phyloP scores from a whole-genome alignment of 1,140 invertebrate species.

The Tyrophagus putrescentiae region DNA sequence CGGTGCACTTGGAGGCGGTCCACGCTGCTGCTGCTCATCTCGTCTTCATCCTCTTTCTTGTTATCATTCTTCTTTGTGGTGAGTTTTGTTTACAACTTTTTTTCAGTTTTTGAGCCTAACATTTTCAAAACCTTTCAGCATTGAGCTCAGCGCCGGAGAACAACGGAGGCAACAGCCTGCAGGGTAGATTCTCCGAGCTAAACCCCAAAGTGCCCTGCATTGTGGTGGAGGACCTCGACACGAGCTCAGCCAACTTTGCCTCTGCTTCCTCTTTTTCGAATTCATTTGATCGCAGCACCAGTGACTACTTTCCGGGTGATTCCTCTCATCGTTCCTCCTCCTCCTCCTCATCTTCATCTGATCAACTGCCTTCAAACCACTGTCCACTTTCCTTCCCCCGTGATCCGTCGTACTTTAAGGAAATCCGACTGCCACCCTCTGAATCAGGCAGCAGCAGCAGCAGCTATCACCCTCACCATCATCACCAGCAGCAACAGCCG shows the following conservation, averaged over 20 bases:
- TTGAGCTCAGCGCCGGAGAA: not conserved
- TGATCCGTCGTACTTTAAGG: slow-evolving; percentile 8
- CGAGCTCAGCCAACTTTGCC: not conserved
- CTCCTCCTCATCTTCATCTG: too few species aligned
- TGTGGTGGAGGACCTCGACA: slow-evolving; percentile 12
- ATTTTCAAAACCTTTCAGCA: too few species aligned
- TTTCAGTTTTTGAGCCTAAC: not conserved
- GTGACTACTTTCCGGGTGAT: not conserved
- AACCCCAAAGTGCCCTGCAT: slow-evolving; percentile 16
- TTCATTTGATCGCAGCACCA: too few species aligned
- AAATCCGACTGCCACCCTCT: not conserved
- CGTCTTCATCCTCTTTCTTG: not conserved
- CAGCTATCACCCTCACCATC: not conserved
- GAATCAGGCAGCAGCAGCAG: not conserved
- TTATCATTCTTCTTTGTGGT: not conserved
- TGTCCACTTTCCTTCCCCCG: too few species aligned
- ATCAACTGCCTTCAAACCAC: too few species aligned
- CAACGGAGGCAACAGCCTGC: too few species aligned
- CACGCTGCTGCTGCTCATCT: not conserved
- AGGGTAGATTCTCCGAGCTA: too few species aligned
- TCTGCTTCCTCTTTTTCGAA: not conserved
- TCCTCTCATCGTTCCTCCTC: too few species aligned
- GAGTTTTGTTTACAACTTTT: not conserved
- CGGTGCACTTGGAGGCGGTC: not conserved
- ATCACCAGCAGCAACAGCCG: not conserved